Conservation (phyloP, 2,797 vertebrate genomes). For the Ctenosaura bakeri region DNA sequence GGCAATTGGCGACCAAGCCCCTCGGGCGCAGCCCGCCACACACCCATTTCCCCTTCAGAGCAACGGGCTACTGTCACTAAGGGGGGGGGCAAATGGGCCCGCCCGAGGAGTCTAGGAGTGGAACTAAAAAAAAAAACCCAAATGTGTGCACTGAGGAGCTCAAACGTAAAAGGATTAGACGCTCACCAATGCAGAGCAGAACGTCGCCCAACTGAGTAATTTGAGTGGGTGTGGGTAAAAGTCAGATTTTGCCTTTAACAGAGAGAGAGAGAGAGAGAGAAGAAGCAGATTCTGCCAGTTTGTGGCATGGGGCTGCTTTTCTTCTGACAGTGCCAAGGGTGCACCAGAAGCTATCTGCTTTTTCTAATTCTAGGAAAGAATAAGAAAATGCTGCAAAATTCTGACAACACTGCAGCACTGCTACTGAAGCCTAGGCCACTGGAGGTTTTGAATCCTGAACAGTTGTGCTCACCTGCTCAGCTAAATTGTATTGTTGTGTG, state of each 20-base stretch:
- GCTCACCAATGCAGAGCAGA: neutral
- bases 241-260: neutral
- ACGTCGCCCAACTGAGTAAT: neutral
- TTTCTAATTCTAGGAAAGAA: neutral
- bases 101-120: neutral
- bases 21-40: neutral
- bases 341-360: neutral
- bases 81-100: neutral
- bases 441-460: too few species aligned
- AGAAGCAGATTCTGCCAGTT: neutral
- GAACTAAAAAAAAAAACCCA: neutral
- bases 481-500: neutral
- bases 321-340: neutral
- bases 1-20: neutral
- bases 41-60: neutral
- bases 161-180: neutral
- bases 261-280: neutral
- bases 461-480: neutral
- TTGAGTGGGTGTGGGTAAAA: neutral
- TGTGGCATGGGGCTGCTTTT: too few species aligned
- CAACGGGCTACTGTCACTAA: neutral
- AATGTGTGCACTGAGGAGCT: neutral
- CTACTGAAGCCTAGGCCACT: neutral
- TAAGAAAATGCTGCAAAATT: neutral
- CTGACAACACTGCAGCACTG: neutral